phyloP scores from a whole-genome alignment of 1,140 invertebrate genomes.

The Drosophila pandora region DNA sequence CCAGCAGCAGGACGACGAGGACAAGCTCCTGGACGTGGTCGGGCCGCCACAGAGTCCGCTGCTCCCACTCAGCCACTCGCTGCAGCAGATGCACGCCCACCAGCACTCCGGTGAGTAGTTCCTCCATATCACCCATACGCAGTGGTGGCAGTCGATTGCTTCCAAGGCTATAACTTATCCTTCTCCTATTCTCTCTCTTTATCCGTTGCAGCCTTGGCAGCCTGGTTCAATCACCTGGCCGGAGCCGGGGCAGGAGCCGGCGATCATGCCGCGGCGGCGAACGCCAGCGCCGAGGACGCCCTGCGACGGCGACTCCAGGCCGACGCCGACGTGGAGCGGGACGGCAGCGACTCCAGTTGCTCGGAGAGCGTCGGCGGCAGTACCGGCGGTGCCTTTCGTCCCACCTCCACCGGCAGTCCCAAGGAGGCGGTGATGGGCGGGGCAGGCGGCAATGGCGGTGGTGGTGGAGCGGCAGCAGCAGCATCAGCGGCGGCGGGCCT shows the following conservation, averaged over 20 bases:
- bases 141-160: not conserved
- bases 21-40: conserved; percentile 94
- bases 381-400: conserved; percentile 85
- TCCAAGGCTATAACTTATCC: too few relatives aligned
- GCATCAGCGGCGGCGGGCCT: conserved; percentile 85
- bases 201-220: conserved; percentile 79
- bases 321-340: conserved; percentile 86
- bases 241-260: conserved; percentile 75
- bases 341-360: conserved; percentile 88
- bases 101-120: conserved; percentile 79
- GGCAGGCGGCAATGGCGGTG: conserved; percentile 84
- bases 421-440: conserved; percentile 84
- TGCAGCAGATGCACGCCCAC: conserved; percentile 83
- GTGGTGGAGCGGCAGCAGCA: conserved; percentile 84
- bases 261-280: conserved; percentile 83
- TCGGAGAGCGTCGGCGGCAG: conserved; percentile 86
- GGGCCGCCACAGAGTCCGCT: conserved; percentile 91
- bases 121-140: not conserved
- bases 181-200: not conserved
- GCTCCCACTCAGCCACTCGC: conserved; percentile 85
- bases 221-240: conserved; percentile 85
- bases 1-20: conserved; percentile 89
- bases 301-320: conserved; percentile 85
- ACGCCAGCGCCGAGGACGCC: conserved; percentile 84
- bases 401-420: conserved; percentile 85